Conservation (phyloP, 1,140 invertebrate species). For the Microvelia longipes region DNA sequence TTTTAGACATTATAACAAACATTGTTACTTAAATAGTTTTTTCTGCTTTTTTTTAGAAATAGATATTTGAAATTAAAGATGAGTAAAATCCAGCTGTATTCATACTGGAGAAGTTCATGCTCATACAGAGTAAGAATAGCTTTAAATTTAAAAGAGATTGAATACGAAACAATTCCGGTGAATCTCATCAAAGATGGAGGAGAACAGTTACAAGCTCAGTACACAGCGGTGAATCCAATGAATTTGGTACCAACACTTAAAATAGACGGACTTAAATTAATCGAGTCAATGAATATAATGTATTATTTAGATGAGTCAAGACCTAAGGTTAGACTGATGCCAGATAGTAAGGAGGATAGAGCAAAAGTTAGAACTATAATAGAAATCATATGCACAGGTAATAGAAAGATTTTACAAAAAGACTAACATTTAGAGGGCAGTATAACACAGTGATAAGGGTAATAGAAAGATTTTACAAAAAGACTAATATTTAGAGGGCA, state of each 20-base stretch:
- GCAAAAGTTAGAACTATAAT: not conserved
- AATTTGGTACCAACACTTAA: not conserved
- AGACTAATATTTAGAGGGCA: too few species aligned
- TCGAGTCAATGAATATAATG: not conserved
- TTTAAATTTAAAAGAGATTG: not conserved
- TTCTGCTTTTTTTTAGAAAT: too few species aligned
- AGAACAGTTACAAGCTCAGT: not conserved
- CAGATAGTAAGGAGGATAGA: not conserved
- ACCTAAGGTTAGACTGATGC: not conserved
- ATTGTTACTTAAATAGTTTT: too few species aligned
- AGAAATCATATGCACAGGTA: not conserved
- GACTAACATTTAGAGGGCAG: not conserved
- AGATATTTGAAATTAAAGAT: too few species aligned
- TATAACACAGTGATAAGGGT: too few species aligned
- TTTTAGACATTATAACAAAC: too few species aligned
- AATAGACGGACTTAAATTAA: not conserved
- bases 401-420: not conserved
- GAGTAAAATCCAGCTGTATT: constrained; percentile 41
- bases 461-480: too few species aligned
- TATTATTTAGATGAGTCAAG: not conserved
- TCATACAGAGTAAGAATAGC: constrained; percentile 76
- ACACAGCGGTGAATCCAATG: not conserved
- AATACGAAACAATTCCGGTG: not conserved
- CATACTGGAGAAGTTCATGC: constrained; percentile 79
- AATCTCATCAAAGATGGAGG: not conserved